A percentile compares a stretch with the other conserved stretches of the same genome.
Conservation (phyloP, 2,797 vertebrate genomes). For the Esox masquinongy region DNA sequence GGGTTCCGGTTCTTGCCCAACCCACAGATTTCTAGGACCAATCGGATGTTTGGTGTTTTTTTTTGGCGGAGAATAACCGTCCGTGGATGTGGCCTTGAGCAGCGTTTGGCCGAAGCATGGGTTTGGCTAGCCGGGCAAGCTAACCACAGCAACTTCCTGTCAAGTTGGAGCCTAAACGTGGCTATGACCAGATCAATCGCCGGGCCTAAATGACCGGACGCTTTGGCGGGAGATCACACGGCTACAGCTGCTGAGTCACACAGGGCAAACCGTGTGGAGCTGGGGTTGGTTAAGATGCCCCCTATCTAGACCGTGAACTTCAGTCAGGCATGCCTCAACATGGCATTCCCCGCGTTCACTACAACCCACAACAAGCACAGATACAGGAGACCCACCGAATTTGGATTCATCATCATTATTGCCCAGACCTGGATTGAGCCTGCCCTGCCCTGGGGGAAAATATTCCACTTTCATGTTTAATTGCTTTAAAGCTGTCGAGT, state of each 20-base stretch:
- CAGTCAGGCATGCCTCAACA: constrained; percentile 28
- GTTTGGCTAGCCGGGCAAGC: too few relatives aligned
- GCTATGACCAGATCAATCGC: constrained; percentile 50
- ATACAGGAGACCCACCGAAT: neutral
- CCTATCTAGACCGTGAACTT: neutral
- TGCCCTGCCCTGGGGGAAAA: neutral
- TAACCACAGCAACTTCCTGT: too few relatives aligned
- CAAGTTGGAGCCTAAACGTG: neutral
- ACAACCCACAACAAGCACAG: constrained; percentile 28
- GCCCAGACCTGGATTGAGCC: neutral
- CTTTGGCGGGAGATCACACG: constrained; percentile 44
- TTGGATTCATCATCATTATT: neutral
- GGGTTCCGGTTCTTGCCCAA: too few relatives aligned
- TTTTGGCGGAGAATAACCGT: too few relatives aligned
- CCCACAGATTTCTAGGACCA: too few relatives aligned
- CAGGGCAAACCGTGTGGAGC: constrained; percentile 21
- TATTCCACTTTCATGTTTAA: neutral
- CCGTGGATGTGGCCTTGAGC: too few relatives aligned
- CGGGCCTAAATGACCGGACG: constrained; percentile 47
- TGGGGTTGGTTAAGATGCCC: constrained; percentile 18
- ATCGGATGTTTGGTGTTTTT: too few relatives aligned
- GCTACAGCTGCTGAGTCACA: constrained; percentile 26
- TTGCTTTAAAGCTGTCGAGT: neutral
- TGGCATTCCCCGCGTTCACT: constrained; percentile 18
- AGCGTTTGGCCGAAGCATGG: too few relatives aligned